phyloP scores from a whole-genome alignment of 2,888 invertebrate genomes.

The Allygus modestus region DNA sequence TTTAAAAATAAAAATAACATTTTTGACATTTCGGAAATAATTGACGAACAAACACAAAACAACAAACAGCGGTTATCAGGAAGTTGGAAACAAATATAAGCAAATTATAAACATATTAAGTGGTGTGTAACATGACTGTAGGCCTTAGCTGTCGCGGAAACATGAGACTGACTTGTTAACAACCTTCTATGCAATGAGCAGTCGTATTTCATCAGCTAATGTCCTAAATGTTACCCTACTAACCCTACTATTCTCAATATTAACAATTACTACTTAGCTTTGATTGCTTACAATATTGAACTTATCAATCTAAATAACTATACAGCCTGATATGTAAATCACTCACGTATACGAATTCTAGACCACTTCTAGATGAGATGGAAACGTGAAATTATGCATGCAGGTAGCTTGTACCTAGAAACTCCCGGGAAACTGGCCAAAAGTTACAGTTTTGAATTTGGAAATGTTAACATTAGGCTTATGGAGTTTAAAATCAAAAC shows the following conservation, averaged over 20 bases:
- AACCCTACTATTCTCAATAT: neutral
- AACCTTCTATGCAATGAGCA: conserved; percentile 38
- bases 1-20: no score
- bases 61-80: conserved; percentile 15
- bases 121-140: conserved; percentile 19
- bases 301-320: no score
- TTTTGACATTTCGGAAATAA: no score
- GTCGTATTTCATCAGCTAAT: conserved; percentile 50
- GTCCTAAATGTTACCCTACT: conserved; percentile 26
- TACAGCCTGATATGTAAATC: no score
- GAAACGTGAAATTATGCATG: no score
- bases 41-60: neutral
- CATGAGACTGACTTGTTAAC: conserved; percentile 39
- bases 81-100: conserved; percentile 22
- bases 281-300: neutral
- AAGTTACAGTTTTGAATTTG: no score
- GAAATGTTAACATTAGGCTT: no score
- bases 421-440: no score
- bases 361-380: no score
- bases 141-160: neutral
- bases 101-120: conserved; percentile 46
- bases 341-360: no score
- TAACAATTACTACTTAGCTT: neutral
- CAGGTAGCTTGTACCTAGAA: no score
- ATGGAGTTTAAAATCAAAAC: no score